Evolutionary conservation across 2,113 vertebrate genomes (phyloP).

Genomic region (Halcyon malimbica): DNA sequence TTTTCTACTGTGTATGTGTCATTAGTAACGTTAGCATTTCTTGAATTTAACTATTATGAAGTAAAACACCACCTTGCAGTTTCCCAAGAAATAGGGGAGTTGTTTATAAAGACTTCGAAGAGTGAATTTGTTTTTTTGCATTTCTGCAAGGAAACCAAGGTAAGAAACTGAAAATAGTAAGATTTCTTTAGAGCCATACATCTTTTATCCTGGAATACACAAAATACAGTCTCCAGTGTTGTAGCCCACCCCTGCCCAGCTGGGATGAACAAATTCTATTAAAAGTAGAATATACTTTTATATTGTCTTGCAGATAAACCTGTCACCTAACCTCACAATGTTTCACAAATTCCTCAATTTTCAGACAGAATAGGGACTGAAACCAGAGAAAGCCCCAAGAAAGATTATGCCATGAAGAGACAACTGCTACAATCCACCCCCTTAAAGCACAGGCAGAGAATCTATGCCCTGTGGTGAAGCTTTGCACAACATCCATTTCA

Average conservation of each 20-base stretch:
- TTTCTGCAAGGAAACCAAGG: background rate
- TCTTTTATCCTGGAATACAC: background rate
- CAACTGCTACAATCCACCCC: background rate
- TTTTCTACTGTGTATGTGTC: background rate
- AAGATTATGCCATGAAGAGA: background rate
- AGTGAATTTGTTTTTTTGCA: background rate
- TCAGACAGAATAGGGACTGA: background rate
- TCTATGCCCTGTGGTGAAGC: background rate
- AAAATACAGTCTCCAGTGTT: rapidly evolving
- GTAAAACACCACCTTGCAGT: background rate
- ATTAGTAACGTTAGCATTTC: background rate
- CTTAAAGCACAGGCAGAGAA: background rate
- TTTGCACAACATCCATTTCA: background rate
- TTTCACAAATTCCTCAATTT: background rate
- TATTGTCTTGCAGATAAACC: background rate
- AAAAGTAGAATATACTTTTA: background rate
- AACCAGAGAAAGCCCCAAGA: background rate
- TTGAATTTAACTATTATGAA: background rate
- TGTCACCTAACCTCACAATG: background rate
- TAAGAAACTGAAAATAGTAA: background rate
- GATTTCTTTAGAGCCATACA: background rate
- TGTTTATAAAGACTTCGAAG: background rate
- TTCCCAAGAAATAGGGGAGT: background rate
- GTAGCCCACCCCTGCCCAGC: background rate
- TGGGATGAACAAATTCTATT: background rate